Evolutionary conservation across 2,888 invertebrate genomes (phyloP), one percentile per base, ranked within the genome.

Genomic region (Phlogophora meticulosa): DNA sequence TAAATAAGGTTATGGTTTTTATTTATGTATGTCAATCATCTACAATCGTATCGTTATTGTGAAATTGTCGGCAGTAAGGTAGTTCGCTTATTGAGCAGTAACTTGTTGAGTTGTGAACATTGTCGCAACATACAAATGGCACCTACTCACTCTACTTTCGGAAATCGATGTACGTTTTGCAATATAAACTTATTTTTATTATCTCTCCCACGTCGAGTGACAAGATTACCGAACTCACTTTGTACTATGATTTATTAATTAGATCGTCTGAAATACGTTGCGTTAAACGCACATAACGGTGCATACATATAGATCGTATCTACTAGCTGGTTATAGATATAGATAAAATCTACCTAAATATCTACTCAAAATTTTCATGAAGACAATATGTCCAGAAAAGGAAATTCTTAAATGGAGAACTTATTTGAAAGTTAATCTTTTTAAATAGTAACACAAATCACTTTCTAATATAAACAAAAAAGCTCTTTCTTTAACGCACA

Each of bases 51-150:
- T 65, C 63, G 74, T 64, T 78, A 80, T 86, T 85, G 76, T 66
- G 85, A 79, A 85, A 86, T 72, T 67, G 59, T 69, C 51, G 53
- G 52, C 65, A 66, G 70, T 79, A 60, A 60, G 60, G 53, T 60
- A 58, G 63, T 70, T 71, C 53, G 64, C 76, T 76, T 82, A 79
- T 82, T 81, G 81, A 76, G 77, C 70, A 70, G 82, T 78, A 78
- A 78, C 77, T 82, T 62, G 79, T 78, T 76, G 72, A 76, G 63
- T 78, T 74, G 67, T 62, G 68, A 76, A 74, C 66, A 82, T 81
- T 87, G 80, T 81, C 82, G 84, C 79, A 87, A 87, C 79, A 83
- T 76, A 76, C 78, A 84, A 85, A 83, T 84, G 60, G 77, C 73
- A 79, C 69, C 70, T 76, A 82, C 82, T 56, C 67, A 78, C 59